Percentiles rank a stretch among this genome's conserved stretches.
These are phyloP conservation scores for Globodera rostochiensis DNA, from an alignment of 1,140 invertebrate species.

Conservation along the genomic window DNA sequence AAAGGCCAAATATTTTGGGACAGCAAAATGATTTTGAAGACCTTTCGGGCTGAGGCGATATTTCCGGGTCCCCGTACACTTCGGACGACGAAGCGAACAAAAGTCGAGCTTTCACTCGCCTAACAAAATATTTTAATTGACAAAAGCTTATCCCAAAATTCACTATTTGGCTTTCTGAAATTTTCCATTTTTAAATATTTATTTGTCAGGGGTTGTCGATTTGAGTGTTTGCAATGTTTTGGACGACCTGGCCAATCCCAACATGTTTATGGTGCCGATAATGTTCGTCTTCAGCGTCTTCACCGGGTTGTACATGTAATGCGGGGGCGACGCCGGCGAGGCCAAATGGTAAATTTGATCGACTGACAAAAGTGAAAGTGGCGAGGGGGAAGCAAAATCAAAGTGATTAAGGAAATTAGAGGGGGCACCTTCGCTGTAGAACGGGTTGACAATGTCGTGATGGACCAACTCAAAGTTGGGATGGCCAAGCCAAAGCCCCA, in stretches of 20 bases:
- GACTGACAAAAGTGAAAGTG: slow-evolving; percentile 70
- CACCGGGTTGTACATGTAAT: slow-evolving; percentile 99
- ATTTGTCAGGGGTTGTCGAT: neutral
- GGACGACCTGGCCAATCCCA: slow-evolving; percentile 74
- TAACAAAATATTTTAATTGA: slow-evolving; percentile 59
- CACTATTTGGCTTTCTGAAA: too few relatives aligned
- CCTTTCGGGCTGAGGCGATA: slow-evolving; percentile 87
- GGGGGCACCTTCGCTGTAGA: slow-evolving; percentile 81
- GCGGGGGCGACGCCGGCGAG: slow-evolving; percentile 94
- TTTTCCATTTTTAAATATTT: too few relatives aligned
- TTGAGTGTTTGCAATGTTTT: slow-evolving; percentile 19
- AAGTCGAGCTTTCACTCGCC: slow-evolving; percentile 87
- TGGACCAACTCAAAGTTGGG: slow-evolving; percentile 98
- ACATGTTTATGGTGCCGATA: slow-evolving; percentile 97
- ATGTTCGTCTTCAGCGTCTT: slow-evolving; percentile 99
- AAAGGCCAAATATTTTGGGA: neutral
- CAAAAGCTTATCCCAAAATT: too few relatives aligned
- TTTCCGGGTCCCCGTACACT: slow-evolving; percentile 95
- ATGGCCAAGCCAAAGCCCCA: slow-evolving; percentile 98
- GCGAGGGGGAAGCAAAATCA: neutral
- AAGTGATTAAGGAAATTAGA: neutral
- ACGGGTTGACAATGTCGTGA: slow-evolving; percentile 96
- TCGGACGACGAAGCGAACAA: slow-evolving; percentile 97
- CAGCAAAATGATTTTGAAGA: neutral
- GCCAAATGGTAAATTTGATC: slow-evolving; percentile 99